Percentiles rank a stretch among this genome's conserved stretches.
These are phyloP conservation scores for Drosophila tripunctata DNA, from an alignment of 2,888 invertebrate species.

Conservation along the genomic window DNA sequence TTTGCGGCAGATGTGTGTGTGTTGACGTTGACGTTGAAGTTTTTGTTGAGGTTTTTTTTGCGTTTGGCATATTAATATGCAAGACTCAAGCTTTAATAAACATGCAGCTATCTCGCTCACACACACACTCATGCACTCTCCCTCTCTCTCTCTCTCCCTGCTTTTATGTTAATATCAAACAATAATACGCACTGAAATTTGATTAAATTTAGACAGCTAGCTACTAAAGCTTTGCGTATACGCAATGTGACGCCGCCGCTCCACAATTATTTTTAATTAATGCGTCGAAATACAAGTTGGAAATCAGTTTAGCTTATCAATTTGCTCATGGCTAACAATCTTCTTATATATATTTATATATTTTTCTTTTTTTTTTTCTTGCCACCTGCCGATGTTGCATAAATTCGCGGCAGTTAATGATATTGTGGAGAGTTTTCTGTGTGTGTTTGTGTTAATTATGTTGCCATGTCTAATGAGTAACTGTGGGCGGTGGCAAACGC, in stretches of 20 bases:
- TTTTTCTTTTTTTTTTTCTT: neutral
- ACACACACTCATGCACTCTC: neutral
- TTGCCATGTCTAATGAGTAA: slow-evolving; percentile 58
- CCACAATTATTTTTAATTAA: slow-evolving; percentile 69
- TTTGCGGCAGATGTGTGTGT: slow-evolving; percentile 47
- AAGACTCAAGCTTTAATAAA: slow-evolving; percentile 34
- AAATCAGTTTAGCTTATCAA: slow-evolving; percentile 59
- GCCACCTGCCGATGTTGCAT: slow-evolving; percentile 54
- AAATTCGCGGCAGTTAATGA: slow-evolving; percentile 49
- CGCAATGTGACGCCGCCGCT: slow-evolving; percentile 42
- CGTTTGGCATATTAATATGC: slow-evolving; percentile 23
- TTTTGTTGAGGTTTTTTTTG: slow-evolving; percentile 14
- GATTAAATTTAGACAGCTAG: slow-evolving; percentile 50
- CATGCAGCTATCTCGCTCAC: neutral
- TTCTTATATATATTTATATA: slow-evolving; percentile 1
- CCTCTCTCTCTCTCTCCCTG: neutral
- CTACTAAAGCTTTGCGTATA: slow-evolving; percentile 53
- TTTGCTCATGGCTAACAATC: slow-evolving; percentile 31
- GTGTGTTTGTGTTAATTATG: slow-evolving; percentile 67
- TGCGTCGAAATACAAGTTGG: slow-evolving; percentile 41
- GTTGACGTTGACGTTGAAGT: neutral
- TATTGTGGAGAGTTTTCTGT: slow-evolving; percentile 24
- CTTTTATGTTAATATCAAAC: slow-evolving; percentile 3
- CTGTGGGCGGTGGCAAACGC: slow-evolving; percentile 19
- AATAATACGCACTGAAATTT: too few relatives aligned